Evolutionary conservation across 1,140 invertebrate species (phyloP), one percentile per base, ranked within the genome.

Genomic region (Dendrolimus kikuchii): DNA sequence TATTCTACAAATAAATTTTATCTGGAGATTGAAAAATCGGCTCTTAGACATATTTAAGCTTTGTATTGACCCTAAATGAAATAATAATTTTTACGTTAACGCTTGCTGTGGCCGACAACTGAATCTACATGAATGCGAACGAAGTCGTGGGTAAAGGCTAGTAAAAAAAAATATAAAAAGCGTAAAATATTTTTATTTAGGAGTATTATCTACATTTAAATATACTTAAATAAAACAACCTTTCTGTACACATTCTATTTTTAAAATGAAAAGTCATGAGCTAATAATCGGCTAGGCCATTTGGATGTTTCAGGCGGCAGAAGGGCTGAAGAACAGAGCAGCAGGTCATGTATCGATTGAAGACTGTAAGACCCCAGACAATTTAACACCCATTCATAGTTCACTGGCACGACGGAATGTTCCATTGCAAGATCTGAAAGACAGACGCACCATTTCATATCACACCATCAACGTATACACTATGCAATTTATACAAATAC

Each of bases 341-440:
- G 60, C 36, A 74, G 60, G 1, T 77, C 73, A 40, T 62, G 62
- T 2, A 83, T 59, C 0, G 76, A 68, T 0, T 52, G 49, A 38
- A 86, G 53, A 2, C 66, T 60, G 64, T 84, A 86, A 7, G 54
- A 64, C 7, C 83, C 83, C 9, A 86, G 65, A 47, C 77, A 79
- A 52, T 86, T 82, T 5, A 86, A 63, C 10, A 71, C 77, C 86
- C 86, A 88, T 51, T 88, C 86, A 59, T 71, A 76, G 59, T 86
- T 83, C 38, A 88, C 76, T n/a, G 86, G 81, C 43, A 88, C 83
- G 5, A 88, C 63, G 37, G 57, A 59, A 5, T 74, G 51, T 38
- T 78, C 61, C 67, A 81, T 66, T 5, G 81, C 78, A n/a, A 87
- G 59, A 47, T 82, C 85, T 85, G 63, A 46, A 67, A 75, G 36